Evolutionary conservation across 2,888 invertebrate genomes (phyloP).

Genomic region (Creontiades dilutus): DNA sequence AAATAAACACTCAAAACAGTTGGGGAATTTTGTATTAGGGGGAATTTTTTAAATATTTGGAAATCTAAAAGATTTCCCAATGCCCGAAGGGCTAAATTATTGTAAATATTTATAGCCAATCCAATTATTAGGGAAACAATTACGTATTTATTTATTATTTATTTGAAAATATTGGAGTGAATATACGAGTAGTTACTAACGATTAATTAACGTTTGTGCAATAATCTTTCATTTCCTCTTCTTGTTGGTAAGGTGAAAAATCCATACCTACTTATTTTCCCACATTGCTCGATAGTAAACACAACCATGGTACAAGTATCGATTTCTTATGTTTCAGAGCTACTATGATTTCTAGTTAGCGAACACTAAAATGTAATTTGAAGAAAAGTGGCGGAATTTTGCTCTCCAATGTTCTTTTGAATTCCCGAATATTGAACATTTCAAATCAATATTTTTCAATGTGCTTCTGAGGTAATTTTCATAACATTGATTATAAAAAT

Average conservation of each 20-base stretch:
- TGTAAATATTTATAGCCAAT: constrained; percentile 61
- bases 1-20: constrained; percentile 19
- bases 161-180: constrained; percentile 55
- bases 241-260: neutral
- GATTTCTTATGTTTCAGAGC: too few species aligned
- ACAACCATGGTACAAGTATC: too few species aligned
- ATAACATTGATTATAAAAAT: too few species aligned
- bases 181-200: constrained; percentile 38
- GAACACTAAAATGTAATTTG: too few species aligned
- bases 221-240: constrained; percentile 13
- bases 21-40: constrained; percentile 29
- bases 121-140: constrained; percentile 51
- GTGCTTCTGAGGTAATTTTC: too few species aligned
- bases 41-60: constrained; percentile 37
- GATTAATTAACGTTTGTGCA: constrained; percentile 47
- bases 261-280: too few species aligned
- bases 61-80: constrained; percentile 59
- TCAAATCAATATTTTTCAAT: too few species aligned
- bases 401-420: too few species aligned
- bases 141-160: constrained; percentile 57
- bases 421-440: too few species aligned
- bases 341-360: too few species aligned
- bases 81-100: constrained; percentile 12
- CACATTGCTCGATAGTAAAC: too few species aligned
- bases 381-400: too few species aligned